Evolutionary conservation across 1,140 invertebrate species (phyloP), one percentile per base, ranked within the genome.

Genomic region (Zophobas atratus): DNA sequence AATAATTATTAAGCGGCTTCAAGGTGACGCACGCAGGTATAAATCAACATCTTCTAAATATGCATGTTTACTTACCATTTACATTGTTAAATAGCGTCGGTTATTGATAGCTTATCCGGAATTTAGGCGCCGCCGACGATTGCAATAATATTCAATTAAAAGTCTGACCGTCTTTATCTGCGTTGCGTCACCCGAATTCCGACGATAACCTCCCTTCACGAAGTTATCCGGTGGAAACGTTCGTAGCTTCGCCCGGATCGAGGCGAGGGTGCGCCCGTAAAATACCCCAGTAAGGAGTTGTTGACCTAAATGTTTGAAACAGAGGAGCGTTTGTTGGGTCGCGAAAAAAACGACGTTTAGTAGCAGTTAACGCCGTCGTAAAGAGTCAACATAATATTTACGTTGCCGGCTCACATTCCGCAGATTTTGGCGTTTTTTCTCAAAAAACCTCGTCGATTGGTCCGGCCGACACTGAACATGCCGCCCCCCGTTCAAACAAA

Each of bases 81-180:
- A 43, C 60, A 67, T 67, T 67, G 60, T 67, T 67, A 1, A 20
- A 32, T 43, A 43, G 43, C 60, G 60, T 67, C 60, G 20, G 35
- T 35, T 36, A 43, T 32, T 32, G 60, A 67, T 67, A 67, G 60
- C 60, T 1, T 60, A 36, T 43, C 38, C 60, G 60, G 60, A 67
- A 67, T 67, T 67, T 67, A 67, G 60, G 60, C 60, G 60, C 60
- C 60, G 60, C 39, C 39, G 6, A 43, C 33, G 33, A 33, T 43
- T 67, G 60, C 60, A 67, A 67, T 67, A 67, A 67, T 67, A 43
- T 35, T 67, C 39, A 67, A 67, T 67, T 67, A 67, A 67, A 67
- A 67, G 60, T 43, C 39, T 67, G 60, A 67, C 43, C 20, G 43
- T 67, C 32, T 32, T 67, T 43, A 67, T 67, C 60, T 5, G 20